Percentiles rank a stretch among this genome's conserved stretches.
These are phyloP conservation scores for Hyles lineata DNA, from an alignment of 2,888 invertebrate genomes.

Conservation along the genomic window DNA sequence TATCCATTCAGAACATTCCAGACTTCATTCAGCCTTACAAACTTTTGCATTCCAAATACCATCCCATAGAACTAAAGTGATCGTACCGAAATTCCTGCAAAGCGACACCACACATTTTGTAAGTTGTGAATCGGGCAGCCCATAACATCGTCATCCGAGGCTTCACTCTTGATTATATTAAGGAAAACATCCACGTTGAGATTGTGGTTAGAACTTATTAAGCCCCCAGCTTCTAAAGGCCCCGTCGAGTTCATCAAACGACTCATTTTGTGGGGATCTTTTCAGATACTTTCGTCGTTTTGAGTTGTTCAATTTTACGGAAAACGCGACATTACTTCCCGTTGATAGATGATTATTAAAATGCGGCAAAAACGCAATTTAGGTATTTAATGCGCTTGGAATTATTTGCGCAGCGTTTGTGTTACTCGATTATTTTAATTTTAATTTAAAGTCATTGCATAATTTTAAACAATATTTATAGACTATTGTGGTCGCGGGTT, in stretches of 20 bases:
- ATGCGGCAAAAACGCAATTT: constrained; percentile 5
- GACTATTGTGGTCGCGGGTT: too few species aligned
- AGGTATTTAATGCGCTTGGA: constrained; percentile 2
- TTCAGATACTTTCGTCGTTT: constrained; percentile 45
- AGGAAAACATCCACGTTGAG: constrained; percentile 51
- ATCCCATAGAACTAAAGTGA: neutral
- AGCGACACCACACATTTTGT: constrained; percentile 1
- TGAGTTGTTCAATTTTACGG: constrained; percentile 47
- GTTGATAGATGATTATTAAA: constrained; percentile 30
- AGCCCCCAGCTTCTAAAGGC: constrained; percentile 38
- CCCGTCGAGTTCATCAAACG: constrained; percentile 54
- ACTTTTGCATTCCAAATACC: too few species aligned
- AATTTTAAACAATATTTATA: too few species aligned
- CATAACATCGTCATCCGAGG: constrained; percentile 45
- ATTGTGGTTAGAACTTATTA: constrained; percentile 55
- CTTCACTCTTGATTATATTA: constrained; percentile 57
- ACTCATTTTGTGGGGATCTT: constrained; percentile 48
- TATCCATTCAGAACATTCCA: too few species aligned
- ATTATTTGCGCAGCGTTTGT: neutral
- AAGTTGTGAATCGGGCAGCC: constrained; percentile 42
- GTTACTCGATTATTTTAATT: neutral
- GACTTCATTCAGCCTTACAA: too few species aligned
- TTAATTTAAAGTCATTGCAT: too few species aligned
- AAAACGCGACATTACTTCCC: constrained; percentile 35
- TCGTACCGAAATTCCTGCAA: neutral